Evolutionary conservation across 2,797 vertebrate genomes (phyloP), one percentile per base, ranked within the genome.

Genomic region (Mareca penelope): DNA sequence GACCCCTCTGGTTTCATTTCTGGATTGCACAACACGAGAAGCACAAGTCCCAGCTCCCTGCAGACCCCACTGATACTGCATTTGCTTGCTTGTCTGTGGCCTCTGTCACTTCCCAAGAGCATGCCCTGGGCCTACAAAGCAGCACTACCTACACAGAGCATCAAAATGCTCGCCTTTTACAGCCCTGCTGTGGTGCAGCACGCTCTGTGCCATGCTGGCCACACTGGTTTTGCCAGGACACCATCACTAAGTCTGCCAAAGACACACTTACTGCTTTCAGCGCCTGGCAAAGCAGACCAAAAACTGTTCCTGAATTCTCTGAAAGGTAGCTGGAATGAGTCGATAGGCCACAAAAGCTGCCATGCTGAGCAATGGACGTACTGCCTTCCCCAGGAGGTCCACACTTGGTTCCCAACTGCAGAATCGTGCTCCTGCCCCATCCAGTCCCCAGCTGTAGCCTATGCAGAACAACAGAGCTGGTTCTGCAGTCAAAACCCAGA

Each of bases 181-280:
- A 3, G 5, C 24, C 7, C 46, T 31, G 68, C 46, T 50, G 17
- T 19, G 21, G 39, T 50, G 42, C 60, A 10, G 65, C 52, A 57
- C 60, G 26, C 16, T 7, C 55, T 0, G 0, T 2, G 12, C 52
- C 1, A 1, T 1, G 12, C 73, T 13, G 42, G 24, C 52, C 56
- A 48, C 4, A 0, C 57, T 78, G 48, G 2, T 64, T 78, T 61
- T 65, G 28, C 81, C 64, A 44, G 35, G 52, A 11, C 28, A 70
- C 55, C 29, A 29, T 60, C 69, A 56, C 39, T 5, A 15, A 68
- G 31, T n/a, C 42, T 70, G 80, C 39, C 42, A 56, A 48, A 67
- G 15, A 55, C 2, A 6, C 9, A 19, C 57, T 39, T 55, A 10
- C 29, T 35, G 37, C 56, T 59, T 17, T 39, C 39, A 48, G 53